Conservation (phyloP, 2,797 vertebrate species). For the Todus mexicanus region DNA sequence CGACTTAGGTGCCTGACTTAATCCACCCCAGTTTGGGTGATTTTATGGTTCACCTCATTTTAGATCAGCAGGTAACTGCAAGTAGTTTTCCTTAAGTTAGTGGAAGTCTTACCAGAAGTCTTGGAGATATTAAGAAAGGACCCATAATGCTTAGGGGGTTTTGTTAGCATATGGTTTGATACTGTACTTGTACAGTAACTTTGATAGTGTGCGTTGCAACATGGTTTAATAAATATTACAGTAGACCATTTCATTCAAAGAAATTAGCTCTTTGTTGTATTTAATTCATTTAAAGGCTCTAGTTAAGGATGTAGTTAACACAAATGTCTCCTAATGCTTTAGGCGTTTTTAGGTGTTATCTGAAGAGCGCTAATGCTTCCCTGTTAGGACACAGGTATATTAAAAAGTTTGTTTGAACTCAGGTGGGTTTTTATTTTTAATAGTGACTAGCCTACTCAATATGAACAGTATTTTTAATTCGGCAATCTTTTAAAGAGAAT, state of each 20-base stretch:
- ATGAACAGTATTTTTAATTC: not conserved
- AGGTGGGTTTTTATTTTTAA: not conserved
- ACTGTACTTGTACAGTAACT: not conserved
- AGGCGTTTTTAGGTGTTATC: not conserved
- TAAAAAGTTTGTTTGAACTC: not conserved
- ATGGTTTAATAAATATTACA: not conserved
- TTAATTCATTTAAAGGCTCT: conserved; percentile 1
- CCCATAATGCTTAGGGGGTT: not conserved
- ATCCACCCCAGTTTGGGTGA: not conserved
- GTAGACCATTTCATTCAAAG: not conserved
- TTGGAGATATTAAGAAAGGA: not conserved
- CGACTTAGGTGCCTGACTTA: not conserved
- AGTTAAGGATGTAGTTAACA: conserved; percentile 26
- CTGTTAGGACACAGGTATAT: not conserved
- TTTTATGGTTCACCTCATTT: not conserved
- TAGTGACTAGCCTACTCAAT: not conserved
- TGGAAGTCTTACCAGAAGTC: not conserved
- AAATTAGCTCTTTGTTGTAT: not conserved
- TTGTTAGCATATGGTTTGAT: not conserved
- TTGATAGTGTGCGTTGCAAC: not conserved
- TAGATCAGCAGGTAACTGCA: not conserved
- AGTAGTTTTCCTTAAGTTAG: not conserved
- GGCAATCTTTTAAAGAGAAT: not conserved
- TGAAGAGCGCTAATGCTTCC: not conserved
- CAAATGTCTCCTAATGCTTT: not conserved